Evolutionary conservation across 2,797 vertebrate species (phyloP).

Genomic region (Cynopterus sphinx): DNA sequence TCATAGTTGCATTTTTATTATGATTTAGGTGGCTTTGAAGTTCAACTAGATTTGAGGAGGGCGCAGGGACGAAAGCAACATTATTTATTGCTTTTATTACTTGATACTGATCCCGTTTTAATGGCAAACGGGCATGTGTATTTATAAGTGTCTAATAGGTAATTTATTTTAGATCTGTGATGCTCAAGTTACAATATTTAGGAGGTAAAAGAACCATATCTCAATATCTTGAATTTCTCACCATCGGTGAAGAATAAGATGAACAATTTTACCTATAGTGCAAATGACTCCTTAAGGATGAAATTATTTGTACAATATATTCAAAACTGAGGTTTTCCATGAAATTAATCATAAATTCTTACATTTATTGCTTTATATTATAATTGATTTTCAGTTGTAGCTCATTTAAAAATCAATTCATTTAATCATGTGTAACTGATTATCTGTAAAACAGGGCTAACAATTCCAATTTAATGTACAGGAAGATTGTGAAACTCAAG

Average conservation of each 20-base stretch:
- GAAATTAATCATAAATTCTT: not conserved
- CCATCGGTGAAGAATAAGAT: not conserved
- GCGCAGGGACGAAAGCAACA: not conserved
- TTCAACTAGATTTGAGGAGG: not conserved
- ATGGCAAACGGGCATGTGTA: not conserved
- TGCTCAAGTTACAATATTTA: not conserved
- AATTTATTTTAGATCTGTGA: not conserved
- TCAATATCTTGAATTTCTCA: not conserved
- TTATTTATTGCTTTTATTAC: not conserved
- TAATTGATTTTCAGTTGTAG: not conserved
- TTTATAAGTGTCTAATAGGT: not conserved
- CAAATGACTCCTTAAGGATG: not conserved
- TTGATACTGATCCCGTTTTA: not conserved
- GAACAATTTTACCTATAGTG: not conserved
- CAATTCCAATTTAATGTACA: not conserved
- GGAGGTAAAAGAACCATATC: not conserved
- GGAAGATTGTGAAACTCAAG: constrained; percentile 10
- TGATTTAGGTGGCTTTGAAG: not conserved
- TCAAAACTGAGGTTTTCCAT: not conserved
- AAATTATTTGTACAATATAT: not conserved
- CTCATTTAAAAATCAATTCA: not conserved
- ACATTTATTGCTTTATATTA: not conserved
- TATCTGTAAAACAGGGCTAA: not conserved
- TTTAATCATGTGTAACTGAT: not conserved
- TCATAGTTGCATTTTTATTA: not conserved